Percentiles rank a stretch among this genome's conserved stretches.
phyloP scores from a whole-genome alignment of 2,113 vertebrate species.

The Rhea americana region DNA sequence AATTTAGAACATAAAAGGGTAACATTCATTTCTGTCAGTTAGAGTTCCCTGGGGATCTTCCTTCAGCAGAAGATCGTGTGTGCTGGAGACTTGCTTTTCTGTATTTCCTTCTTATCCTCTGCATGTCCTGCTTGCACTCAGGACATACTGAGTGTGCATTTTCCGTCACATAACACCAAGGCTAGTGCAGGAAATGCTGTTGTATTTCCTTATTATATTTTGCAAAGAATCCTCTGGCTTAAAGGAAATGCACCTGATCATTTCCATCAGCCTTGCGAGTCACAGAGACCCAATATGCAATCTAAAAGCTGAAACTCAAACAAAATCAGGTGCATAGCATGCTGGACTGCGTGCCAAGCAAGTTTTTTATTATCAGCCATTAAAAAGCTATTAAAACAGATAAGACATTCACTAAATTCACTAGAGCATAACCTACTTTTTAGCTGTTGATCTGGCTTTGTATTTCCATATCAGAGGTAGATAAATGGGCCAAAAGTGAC shows the following conservation, averaged over 20 bases:
- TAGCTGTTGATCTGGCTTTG: fast-evolving
- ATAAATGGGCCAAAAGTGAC: neutral
- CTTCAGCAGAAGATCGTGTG: neutral
- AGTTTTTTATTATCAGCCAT: neutral
- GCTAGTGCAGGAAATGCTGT: neutral
- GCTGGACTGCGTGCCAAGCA: neutral
- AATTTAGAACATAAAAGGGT: neutral
- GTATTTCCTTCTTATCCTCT: neutral
- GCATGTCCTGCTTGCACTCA: neutral
- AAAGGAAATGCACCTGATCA: fast-evolving
- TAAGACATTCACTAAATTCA: neutral
- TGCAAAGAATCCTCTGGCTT: neutral
- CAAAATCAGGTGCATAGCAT: too few species aligned
- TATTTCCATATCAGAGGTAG: neutral
- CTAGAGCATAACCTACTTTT: neutral
- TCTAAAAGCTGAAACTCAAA: neutral
- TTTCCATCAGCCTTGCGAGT: neutral
- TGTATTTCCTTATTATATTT: neutral
- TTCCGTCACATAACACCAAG: neutral
- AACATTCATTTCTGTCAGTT: neutral
- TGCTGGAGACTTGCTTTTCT: neutral
- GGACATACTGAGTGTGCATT: fast-evolving
- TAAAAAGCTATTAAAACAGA: too few species aligned
- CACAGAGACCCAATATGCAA: fast-evolving
- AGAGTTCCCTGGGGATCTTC: neutral